Evolutionary conservation across 1,140 invertebrate species (phyloP), one percentile per base, ranked within the genome.

Genomic region (Heliconius melpomene): DNA sequence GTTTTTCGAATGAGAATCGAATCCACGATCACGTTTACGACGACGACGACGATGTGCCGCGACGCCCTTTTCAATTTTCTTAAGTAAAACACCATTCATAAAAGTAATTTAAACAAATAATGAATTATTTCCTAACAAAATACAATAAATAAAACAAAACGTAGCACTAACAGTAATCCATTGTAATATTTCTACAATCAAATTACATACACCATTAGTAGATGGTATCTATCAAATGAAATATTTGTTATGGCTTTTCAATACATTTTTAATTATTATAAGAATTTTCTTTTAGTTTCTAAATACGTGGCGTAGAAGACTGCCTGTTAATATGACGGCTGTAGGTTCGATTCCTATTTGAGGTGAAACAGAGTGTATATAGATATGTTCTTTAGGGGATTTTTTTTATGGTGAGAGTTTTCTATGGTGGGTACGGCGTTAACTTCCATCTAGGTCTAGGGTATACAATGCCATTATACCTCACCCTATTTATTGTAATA

Each of bases 151-250:
- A 23, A 60, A 66, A 54, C 16, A 11, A 32, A 46, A 75, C 23
- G 52, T 11, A 11, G 16, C 29, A 46, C 50, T 32, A 60, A 57
- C 8, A 54, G 57, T 66, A 26, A 29, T 57, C 38, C 23, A 50
- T 74, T 50, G 73, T 32, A 40, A 3, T 23, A 74, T 50, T 74
- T 74, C 23, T 40, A 75, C 74, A 75, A 75, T 75, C 74, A 38
- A 75, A 75, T 75, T 46, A 66, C 74, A 36, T 13, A 38, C 32
- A 52, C 50, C 36, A 66, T 75, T 66, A 75, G 32, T 57, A 66
- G 74, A 75, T 75, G 32, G 23, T 75, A 75, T 75, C 74, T 60
- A 2, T 26, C 54, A 75, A 60, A 66, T 40, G 13, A 40, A 75
- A 57, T 16, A 26, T 60, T 60, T 60, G 57, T 60, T 60, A 38